Percentiles rank a stretch among this genome's conserved stretches.
phyloP scores from a whole-genome alignment of 1,140 invertebrate species.

The Heterodera schachtii region DNA sequence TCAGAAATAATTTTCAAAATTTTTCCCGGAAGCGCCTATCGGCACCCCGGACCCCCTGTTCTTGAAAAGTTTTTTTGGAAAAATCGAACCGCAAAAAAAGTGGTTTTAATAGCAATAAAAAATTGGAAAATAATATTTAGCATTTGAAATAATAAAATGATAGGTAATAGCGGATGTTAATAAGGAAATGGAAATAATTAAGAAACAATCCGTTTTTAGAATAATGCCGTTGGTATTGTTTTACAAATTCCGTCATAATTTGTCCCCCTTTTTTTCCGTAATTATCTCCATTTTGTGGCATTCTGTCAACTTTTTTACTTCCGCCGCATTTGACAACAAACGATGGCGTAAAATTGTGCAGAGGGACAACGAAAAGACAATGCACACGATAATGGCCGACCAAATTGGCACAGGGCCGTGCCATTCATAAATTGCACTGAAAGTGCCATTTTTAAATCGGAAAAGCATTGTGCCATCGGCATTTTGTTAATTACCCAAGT shows the following conservation, averaged over 20 bases:
- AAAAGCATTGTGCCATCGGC: neutral
- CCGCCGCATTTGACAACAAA: constrained; percentile 31
- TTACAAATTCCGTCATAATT: neutral
- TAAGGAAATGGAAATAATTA: too few species aligned
- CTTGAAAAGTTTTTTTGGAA: too few species aligned
- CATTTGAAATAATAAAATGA: too few species aligned
- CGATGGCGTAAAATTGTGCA: constrained; percentile 31
- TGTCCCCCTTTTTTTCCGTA: neutral
- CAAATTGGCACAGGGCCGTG: constrained; percentile 34
- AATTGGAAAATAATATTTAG: too few species aligned
- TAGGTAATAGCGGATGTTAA: too few species aligned
- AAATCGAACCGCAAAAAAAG: too few species aligned
- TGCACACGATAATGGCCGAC: constrained; percentile 19
- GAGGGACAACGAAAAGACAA: constrained; percentile 6
- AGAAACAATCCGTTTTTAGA: too few species aligned
- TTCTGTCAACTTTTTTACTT: neutral
- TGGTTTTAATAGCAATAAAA: too few species aligned
- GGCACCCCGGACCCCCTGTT: too few species aligned
- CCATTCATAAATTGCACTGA: constrained; percentile 18
- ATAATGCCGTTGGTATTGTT: too few species aligned
- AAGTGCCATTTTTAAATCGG: neutral
- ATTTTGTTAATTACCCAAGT: constrained; percentile 32
- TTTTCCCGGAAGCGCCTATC: too few species aligned
- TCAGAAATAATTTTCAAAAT: too few species aligned
- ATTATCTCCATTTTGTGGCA: neutral